Conservation (phyloP, 2,113 vertebrate species). For the Pterocles gutturalis region DNA sequence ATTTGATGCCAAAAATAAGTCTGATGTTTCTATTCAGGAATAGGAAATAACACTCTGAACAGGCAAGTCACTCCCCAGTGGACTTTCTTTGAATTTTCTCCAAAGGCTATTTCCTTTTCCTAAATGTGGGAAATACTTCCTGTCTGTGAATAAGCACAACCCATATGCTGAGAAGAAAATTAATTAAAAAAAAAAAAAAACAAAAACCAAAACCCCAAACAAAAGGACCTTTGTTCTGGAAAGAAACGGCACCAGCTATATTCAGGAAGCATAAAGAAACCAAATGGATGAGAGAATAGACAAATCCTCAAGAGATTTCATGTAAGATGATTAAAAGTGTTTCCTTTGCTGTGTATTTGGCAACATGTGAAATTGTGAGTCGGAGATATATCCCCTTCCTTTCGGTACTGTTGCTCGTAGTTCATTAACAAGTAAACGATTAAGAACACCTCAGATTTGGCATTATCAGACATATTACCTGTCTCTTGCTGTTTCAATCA, state of each 20-base stretch:
- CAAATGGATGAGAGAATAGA: slow-evolving; percentile 14
- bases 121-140: slow-evolving; percentile 66
- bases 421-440: slow-evolving; percentile 53
- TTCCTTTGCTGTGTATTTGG: slow-evolving; percentile 41
- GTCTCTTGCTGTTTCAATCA: background rate
- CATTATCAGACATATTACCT: slow-evolving; percentile 3
- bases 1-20: slow-evolving; percentile 59
- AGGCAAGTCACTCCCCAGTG: background rate
- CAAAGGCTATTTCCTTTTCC: slow-evolving; percentile 64
- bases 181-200: slow-evolving; percentile 17
- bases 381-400: slow-evolving; percentile 31
- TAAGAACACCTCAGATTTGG: slow-evolving; percentile 26
- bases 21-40: slow-evolving; percentile 35
- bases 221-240: slow-evolving; percentile 43
- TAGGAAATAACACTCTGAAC: slow-evolving; percentile 34
- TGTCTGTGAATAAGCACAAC: slow-evolving; percentile 14
- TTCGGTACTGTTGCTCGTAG: background rate
- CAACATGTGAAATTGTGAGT: slow-evolving; percentile 11
- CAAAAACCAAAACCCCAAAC: slow-evolving; percentile 15
- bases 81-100: slow-evolving; percentile 60
- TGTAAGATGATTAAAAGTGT: slow-evolving; percentile 50
- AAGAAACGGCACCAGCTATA: slow-evolving; percentile 6
- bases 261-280: slow-evolving; percentile 31
- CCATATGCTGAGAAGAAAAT: slow-evolving; percentile 23
- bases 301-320: slow-evolving; percentile 46